These are phyloP conservation scores for Adelosebastes latens DNA, from an alignment of 2,797 vertebrate species.

Conservation along the genomic window DNA sequence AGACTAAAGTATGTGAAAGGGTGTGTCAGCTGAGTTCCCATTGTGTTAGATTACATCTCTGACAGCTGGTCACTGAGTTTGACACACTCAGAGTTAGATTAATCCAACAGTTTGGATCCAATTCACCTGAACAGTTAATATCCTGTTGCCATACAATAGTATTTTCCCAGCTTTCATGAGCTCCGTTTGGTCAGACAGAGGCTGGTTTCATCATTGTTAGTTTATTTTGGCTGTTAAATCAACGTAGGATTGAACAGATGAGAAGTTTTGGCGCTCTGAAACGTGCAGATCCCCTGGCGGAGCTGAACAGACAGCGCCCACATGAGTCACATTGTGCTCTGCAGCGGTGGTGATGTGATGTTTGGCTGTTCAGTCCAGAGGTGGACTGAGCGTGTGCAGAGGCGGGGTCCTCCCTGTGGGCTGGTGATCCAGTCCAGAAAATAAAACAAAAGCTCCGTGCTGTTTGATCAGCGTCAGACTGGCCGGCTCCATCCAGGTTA, in stretches of 20 bases:
- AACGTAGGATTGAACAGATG: background rate
- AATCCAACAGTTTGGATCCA: too few species aligned
- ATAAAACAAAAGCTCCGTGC: background rate
- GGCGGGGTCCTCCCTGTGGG: background rate
- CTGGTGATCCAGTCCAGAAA: background rate
- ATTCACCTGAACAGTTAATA: background rate
- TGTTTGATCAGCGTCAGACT: background rate
- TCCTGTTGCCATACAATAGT: background rate
- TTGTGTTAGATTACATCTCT: background rate
- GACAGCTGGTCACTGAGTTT: background rate
- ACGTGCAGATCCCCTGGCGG: background rate
- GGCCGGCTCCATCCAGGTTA: background rate
- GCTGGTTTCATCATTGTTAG: background rate
- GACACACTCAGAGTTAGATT: background rate
- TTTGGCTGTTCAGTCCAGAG: background rate
- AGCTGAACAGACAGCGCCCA: background rate
- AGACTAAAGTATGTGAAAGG: constrained; percentile 1
- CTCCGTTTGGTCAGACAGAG: background rate
- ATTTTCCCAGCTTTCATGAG: background rate
- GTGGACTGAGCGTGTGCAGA: constrained; percentile 5
- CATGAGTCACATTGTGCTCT: constrained; percentile 13
- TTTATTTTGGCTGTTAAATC: background rate
- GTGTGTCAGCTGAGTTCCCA: constrained; percentile 5
- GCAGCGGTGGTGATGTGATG: background rate
- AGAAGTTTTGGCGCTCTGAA: background rate